These are phyloP conservation scores for Turnix velox DNA, from an alignment of 2,113 vertebrate species.

Conservation along the genomic window DNA sequence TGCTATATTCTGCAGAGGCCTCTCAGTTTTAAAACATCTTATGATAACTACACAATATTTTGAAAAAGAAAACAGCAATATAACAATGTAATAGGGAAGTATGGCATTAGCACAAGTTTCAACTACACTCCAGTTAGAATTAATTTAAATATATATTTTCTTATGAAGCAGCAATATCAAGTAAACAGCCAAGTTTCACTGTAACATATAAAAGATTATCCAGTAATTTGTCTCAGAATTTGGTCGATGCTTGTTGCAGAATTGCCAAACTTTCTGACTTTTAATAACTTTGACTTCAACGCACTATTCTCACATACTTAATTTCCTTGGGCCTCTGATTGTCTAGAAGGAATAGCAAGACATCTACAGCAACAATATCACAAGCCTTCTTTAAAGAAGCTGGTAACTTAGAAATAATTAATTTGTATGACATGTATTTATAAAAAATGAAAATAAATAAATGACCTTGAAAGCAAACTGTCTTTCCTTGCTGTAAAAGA, in stretches of 20 bases:
- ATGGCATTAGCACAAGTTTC: not conserved
- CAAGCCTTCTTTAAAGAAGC: not conserved
- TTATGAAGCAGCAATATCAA: not conserved
- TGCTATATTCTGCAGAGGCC: not conserved
- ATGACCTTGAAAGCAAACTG: slow-evolving; percentile 74
- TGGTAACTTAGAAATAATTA: not conserved
- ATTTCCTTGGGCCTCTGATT: slow-evolving; percentile 48
- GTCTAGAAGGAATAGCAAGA: slow-evolving; percentile 26
- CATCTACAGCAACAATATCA: not conserved
- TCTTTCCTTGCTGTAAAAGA: slow-evolving; percentile 25
- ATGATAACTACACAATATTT: not conserved
- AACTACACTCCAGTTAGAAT: not conserved
- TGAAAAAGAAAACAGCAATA: slow-evolving; percentile 6
- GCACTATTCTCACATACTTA: slow-evolving; percentile 43
- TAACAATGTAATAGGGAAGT: not conserved
- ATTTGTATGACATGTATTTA: not conserved
- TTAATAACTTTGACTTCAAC: slow-evolving; percentile 72
- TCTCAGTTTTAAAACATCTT: slow-evolving; percentile 16
- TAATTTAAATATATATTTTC: not conserved
- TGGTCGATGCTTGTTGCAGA: slow-evolving; percentile 1
- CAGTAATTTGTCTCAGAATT: not conserved
- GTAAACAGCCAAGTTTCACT: not conserved
- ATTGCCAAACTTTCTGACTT: slow-evolving; percentile 74
- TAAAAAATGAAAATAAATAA: slow-evolving; percentile 31
- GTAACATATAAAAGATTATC: not conserved